A percentile compares a stretch with the other conserved stretches of the same genome.
These are phyloP conservation scores for Tenthredo livida DNA, from an alignment of 2,888 invertebrate genomes.

Conservation along the genomic window DNA sequence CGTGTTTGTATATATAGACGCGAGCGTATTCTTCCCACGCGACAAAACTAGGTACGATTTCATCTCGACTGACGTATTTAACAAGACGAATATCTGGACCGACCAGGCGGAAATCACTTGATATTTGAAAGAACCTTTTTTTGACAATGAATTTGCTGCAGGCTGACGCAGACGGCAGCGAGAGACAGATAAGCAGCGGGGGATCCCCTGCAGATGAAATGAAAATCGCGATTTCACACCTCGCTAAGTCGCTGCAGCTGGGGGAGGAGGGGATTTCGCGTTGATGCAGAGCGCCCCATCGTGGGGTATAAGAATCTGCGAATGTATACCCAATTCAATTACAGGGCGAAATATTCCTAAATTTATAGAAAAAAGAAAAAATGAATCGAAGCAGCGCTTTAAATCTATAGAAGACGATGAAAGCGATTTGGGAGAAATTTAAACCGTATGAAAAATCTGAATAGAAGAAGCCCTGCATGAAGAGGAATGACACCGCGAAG, in stretches of 20 bases:
- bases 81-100: background rate
- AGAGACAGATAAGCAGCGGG: background rate
- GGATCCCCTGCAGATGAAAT: background rate
- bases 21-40: background rate
- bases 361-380: background rate
- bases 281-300: background rate
- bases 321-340: background rate
- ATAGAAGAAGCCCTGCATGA: no score
- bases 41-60: background rate
- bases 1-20: background rate
- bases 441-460: background rate
- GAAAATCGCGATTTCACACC: conserved; percentile 15
- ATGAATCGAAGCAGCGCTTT: background rate
- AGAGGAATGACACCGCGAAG: background rate
- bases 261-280: background rate
- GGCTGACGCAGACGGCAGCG: background rate
- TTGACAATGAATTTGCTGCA: background rate
- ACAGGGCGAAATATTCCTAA: background rate
- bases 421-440: no score
- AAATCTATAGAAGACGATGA: no score
- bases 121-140: conserved; percentile 10
- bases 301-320: background rate
- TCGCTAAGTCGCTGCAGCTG: background rate
- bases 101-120: background rate
- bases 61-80: background rate